Evolutionary conservation across 2,113 vertebrate genomes (phyloP), one percentile per base, ranked within the genome.

Genomic region (Solea senegalensis): DNA sequence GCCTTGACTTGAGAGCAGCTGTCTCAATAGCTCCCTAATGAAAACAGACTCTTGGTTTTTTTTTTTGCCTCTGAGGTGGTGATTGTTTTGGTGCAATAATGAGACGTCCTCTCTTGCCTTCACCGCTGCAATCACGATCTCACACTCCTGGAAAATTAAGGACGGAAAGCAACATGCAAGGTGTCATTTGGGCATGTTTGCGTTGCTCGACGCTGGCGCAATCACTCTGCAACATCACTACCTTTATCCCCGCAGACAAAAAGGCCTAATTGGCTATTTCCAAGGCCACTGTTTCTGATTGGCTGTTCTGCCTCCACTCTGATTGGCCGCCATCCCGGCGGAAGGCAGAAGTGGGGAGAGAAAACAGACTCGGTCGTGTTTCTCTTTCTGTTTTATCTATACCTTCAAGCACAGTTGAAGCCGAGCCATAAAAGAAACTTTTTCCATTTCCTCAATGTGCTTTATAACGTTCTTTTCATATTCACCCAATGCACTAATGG

Each of bases 1-100:
- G 89, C 87, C 82, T 88, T 88, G 86, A 84, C 79, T 83, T 10
- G 11, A 84, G 76, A 82, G 85, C 74, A 21, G 57, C 81, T 85
- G 84, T 88, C 82, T 90, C 88, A 89, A 90, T 89, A 76, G 85
- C 75, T 90, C 83, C 87, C 88, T 89, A 86, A 90, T 92, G 89
- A 92, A 88, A 90, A 90, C 88, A 90, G 81, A 83, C 88, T 78
- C 68, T 76, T 46, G 34, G 70, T 75, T 14, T 84, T 89, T 84
- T 26, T 84, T 88, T 86, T 79, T 83, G 82, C 85, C 76, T 87
- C 72, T 76, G 77, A 91, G 89, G 86, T 90, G 84, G 59, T 63
- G 52, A 85, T 89, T 90, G 87, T 88, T 92, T 89, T 88, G 89
- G 84, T 85, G 81, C 74, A 86, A 91, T 88, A 89, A 87, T 88